Evolutionary conservation across 1,140 invertebrate species (phyloP).

Genomic region (Ephestia elutella): DNA sequence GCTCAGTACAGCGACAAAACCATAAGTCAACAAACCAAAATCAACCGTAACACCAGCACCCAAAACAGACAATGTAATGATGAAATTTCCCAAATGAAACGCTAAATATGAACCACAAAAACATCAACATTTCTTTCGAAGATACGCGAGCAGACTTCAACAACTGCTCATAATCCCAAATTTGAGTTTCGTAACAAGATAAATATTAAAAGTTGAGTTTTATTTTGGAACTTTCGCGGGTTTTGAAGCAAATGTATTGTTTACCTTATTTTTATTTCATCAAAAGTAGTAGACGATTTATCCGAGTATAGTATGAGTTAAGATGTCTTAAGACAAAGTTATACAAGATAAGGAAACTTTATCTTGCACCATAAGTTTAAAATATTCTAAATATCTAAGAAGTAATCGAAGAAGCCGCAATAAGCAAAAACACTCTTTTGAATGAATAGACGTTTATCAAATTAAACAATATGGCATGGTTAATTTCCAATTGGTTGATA

Average conservation of each 20-base stretch:
- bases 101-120: conserved; percentile 28
- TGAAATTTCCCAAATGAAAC: neutral
- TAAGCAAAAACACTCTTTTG: no score
- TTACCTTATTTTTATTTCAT: no score
- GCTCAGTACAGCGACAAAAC: conserved; percentile 26
- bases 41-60: neutral
- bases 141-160: conserved; percentile 49
- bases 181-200: neutral
- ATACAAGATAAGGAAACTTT: no score
- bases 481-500: no score
- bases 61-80: neutral
- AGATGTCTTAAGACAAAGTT: no score
- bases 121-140: conserved; percentile 44
- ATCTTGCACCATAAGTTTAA: no score
- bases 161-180: conserved; percentile 46
- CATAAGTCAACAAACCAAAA: neutral
- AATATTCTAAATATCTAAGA: no score
- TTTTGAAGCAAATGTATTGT: no score
- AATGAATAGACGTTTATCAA: no score
- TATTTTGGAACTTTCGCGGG: neutral
- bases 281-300: no score
- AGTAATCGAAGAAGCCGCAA: no score
- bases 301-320: neutral
- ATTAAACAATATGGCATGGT: no score
- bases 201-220: neutral